Conservation (phyloP, 2,797 vertebrate species). For the Clarias platycephalus region DNA sequence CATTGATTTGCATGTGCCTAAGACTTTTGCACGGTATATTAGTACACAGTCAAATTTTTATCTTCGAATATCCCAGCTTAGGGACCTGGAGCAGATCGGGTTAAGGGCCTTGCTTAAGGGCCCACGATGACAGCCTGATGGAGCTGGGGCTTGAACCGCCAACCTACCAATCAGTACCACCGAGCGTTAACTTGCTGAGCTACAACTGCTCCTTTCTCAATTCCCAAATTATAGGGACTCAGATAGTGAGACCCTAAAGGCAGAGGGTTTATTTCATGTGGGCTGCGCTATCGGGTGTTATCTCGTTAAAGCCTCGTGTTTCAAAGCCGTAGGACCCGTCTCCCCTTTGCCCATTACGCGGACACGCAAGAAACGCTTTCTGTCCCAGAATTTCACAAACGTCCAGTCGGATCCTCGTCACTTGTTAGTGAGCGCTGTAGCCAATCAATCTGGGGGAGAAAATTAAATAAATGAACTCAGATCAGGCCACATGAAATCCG, state of each 20-base stretch:
- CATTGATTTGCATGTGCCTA: no score
- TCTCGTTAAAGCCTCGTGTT: slow-evolving; percentile 49
- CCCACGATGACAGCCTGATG: no score
- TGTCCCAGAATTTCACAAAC: slow-evolving; percentile 50
- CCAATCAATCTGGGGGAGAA: slow-evolving; percentile 48
- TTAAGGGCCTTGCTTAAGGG: no score
- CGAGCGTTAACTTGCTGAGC: no score
- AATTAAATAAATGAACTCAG: slow-evolving; percentile 56
- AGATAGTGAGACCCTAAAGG: slow-evolving; percentile 12
- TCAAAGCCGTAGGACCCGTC: slow-evolving; percentile 50
- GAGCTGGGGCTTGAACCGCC: no score
- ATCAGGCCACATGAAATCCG: slow-evolving; percentile 56
- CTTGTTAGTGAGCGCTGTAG: slow-evolving; percentile 46
- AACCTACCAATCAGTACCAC: no score
- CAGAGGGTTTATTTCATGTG: slow-evolving; percentile 48
- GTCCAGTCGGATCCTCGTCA: slow-evolving; percentile 50
- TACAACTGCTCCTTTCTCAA: not conserved
- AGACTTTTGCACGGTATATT: no score
- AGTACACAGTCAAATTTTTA: no score
- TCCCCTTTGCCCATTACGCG: slow-evolving; percentile 50
- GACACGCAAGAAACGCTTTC: slow-evolving; percentile 52
- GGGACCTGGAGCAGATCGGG: no score
- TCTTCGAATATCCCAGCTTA: no score
- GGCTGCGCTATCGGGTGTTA: slow-evolving; percentile 40
- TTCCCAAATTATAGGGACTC: not conserved